Base-by-base conservation (phyloP, 2,113 vertebrate genomes). In the Pitta sordida region DNA sequence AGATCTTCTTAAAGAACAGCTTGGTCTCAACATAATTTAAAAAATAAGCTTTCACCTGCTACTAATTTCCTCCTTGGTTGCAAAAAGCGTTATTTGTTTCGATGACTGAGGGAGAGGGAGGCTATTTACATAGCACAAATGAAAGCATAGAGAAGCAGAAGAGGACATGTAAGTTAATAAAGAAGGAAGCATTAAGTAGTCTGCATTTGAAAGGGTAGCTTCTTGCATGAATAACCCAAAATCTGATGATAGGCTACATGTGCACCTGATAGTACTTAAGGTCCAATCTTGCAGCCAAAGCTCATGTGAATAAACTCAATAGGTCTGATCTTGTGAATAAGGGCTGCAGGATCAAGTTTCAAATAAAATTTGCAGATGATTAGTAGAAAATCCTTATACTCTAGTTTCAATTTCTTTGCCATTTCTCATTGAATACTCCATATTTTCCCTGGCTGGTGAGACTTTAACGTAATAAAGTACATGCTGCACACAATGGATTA, bases 151-250 rank as follows among this genome's bases (percentile, higher is more conserved):
- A 96, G 88, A 83, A 88, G 94, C 92, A 95, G 91, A 95, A 96
- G 94, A 96, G 95, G 94, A 96, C 96, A 96, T 96, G 92, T 96
- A 96, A 96, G 94, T 95, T 96, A 96, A 96, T 96, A 94, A 95
- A 96, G 95, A 96, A 96, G 94, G 96, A 96, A 96, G 94, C 95
- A 94, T 94, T 94, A 96, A 96, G 91, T 86, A 95, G 95, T 96
- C 92, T 96, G 95, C 94, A 96, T 96, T 96, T 96, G 94, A 94
- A 95, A 96, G 95, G 83, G 55, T 95, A 82, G 95, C 86, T 95
- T 94, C 95, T 96, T 95, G 85, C 83, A 94, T 96, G 96, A 96
- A 96, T 96, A 95, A 96, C 88, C 92, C 94, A 94, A 96, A 96
- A 94, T 95, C 92, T 96, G 94, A 94, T 96, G 96, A 96, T 96